Evolutionary conservation across 23 tunicate species (phyloP), one percentile per base, ranked within the genome.

Genomic region (Ciona savignyi): DNA sequence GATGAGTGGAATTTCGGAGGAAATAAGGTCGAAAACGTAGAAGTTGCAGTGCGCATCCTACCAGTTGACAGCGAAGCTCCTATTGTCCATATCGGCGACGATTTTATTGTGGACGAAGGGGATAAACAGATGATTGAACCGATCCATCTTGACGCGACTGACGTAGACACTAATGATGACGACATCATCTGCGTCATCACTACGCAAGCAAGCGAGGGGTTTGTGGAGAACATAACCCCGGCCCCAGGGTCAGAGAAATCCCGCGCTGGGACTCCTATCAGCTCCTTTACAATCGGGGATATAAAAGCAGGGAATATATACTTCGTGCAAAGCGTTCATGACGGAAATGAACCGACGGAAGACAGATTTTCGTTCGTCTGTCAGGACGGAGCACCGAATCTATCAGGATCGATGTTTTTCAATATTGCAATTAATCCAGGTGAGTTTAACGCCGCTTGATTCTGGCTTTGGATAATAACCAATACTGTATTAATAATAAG

Each of bases 51-150:
- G 4, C 51, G 35, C 28, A 94, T 94, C 51, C 51, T 51, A 2
- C 95, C 99, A 0, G 95, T 94, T 24, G 99, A 94, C 75, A 94
- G 79, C 70, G 86, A 94, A 68, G 89, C 86, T n/a, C 99, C 99
- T 0, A 32, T 79, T 24, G 95, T 94, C 2, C 78, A 81, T 22
- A 76, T 94, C 26, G 80, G 79, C 0, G 89, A 86, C 2, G 68
- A 35, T 11, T 80, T 76, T 61, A 9, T 33, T 25, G 99, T 94
- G 25, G 63, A 73, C 33, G 99, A 94, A 88, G 88, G 99, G 34
- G 67, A 73, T 3, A 83, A 92, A 48, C 75, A 80, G 19, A 49
- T 90, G 35, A 87, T 94, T 25, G 82, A 94, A 51, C 86, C 93
- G 2, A 65, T 76, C 28, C 90, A 94, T 60, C 78, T 94, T 20